Evolutionary conservation across 2,113 vertebrate genomes (phyloP), one percentile per base, ranked within the genome.

Genomic region (Bubo scandiacus): DNA sequence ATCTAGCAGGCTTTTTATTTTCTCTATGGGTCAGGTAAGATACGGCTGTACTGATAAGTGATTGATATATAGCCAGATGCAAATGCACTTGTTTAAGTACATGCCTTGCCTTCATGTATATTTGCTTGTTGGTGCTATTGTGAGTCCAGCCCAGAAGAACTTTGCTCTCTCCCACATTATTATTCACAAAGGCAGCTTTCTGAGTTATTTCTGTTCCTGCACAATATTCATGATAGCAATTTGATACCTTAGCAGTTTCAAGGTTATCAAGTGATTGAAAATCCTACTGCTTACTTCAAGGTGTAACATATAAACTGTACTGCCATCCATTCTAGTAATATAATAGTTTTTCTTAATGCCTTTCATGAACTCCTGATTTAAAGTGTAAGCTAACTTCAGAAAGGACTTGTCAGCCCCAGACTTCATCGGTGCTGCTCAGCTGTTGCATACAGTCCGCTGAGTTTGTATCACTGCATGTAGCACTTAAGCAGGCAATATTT

Each of bases 211-310:
- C 98, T 97, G 93, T 84, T 97, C 96, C 97, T 73, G 96, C 97
- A 98, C 98, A 98, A 98, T 98, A 98, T 98, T 98, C 98, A 98
- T 98, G 98, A 98, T 98, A 98, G 97, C 98, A 98, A 98, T 98
- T 98, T 98, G 98, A 98, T 98, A 98, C 97, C 96, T 97, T 98
- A 98, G 97, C 96, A 98, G 97, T 98, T 98, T 98, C 98, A 98
- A 98, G 98, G 98, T 98, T 98, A 98, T 98, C 98, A 96, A 97
- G 98, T 98, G 98, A 98, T 98, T 98, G 98, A 98, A 98, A 98
- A 98, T 98, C 97, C 97, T 97, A 92, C 97, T 96, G 97, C 98
- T 98, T 98, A 97, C 97, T 98, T 98, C 98, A 98, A 98, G 98
- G 98, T 98, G 97, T 97, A 98, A 98, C 98, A 96, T 98, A 98